Evolutionary conservation across 2,888 invertebrate species (phyloP), one percentile per base, ranked within the genome.

Genomic region (Ametastegia equiseti): DNA sequence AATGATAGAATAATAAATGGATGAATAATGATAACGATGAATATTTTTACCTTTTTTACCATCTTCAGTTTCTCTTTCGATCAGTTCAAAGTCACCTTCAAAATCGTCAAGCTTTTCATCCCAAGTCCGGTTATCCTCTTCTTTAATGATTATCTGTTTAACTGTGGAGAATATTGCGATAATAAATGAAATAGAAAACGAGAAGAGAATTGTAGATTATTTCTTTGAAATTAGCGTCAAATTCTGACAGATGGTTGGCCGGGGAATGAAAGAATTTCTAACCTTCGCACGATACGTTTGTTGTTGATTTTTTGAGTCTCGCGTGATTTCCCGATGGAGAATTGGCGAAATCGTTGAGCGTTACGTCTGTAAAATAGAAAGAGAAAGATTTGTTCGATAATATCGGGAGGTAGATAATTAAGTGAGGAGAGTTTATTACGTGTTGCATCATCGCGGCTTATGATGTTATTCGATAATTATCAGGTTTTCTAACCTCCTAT

Each of bases 341-440:
- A 90, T 95, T 94, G 4, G 95, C 95, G 90, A 93, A 94, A 88
- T 95, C 95, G 86, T 94, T 93, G 88, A 95, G 91, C 13, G 95
- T 95, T 82, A 95, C 93, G 92, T 95, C 95, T 95, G 92, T 63
- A 92, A 92, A 27, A 71, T 65, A 81, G 15, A 36, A 54, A 81
- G 23, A 30, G 23, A 3, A 45, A 82, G 15, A 50, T 69, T 54
- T 65, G 82, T 80, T 54, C 30, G 11, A 50, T 30, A 45, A 47
- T 80, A 57, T 63, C 23, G 65, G 45, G 42, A 27, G 54, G 60
- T 65, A 73, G 67, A 15, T 77, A 45, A 63, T 67, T 45, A 57
- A 47, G 11, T 65, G 11, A 67, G 36, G 57, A 1, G n/a, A 39
- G 15, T 19, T 50, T 47, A 78, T 75, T 75, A n/a, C 81, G 45